Percentiles rank a stretch among this genome's conserved stretches.
phyloP scores from a whole-genome alignment of 1,140 invertebrate genomes.

The Drosophila elegans region DNA sequence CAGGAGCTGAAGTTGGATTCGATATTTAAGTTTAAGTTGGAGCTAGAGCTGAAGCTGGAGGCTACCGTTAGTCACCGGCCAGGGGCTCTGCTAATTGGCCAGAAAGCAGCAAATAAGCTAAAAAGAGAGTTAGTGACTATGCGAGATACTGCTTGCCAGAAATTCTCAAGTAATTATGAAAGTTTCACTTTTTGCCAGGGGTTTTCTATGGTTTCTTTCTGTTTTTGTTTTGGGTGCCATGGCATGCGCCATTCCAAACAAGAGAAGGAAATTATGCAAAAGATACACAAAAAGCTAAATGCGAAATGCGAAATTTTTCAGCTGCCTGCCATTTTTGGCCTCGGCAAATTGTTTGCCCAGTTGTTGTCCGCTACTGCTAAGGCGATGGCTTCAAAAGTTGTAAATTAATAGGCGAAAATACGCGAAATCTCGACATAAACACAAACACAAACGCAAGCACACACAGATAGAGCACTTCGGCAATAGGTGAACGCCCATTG shows the following conservation, averaged over 20 bases:
- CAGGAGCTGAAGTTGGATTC: constrained; percentile 26
- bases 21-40: constrained; percentile 4
- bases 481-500: constrained; percentile 71
- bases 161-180: constrained; percentile 72
- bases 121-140: constrained; percentile 47
- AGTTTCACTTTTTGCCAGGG: constrained; percentile 70
- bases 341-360: constrained; percentile 60
- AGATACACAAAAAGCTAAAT: constrained; percentile 44
- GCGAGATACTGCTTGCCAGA: constrained; percentile 50
- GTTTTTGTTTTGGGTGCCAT: constrained; percentile 15
- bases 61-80: constrained; percentile 63
- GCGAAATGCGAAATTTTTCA: constrained; percentile 62
- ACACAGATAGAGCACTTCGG: constrained; percentile 29
- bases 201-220: constrained; percentile 1
- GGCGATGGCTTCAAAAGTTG: constrained; percentile 70
- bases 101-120: constrained; percentile 60
- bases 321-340: constrained; percentile 67
- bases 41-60: constrained; percentile 26
- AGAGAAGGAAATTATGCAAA: constrained; percentile 69
- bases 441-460: constrained; percentile 12
- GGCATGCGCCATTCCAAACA: constrained; percentile 55
- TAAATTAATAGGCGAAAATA: constrained; percentile 82
- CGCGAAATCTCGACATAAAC: constrained; percentile 49
- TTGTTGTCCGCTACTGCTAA: constrained; percentile 38
- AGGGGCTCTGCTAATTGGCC: constrained; percentile 68